phyloP scores from a whole-genome alignment of 2,797 vertebrate species.

The Ctenopoma multispine region DNA sequence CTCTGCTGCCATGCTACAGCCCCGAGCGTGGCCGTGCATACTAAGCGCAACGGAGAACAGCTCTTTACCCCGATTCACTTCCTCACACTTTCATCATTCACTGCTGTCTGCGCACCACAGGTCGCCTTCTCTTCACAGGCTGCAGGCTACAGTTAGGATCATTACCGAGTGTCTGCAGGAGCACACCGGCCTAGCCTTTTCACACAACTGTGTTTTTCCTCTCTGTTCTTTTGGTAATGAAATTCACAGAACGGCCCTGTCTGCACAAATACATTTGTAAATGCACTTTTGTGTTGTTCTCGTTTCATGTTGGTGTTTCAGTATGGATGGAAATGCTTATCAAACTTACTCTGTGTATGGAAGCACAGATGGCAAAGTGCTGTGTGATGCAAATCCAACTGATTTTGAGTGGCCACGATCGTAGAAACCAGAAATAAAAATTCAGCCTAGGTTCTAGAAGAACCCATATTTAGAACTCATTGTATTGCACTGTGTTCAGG shows the following conservation, averaged over 20 bases:
- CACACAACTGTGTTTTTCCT: conserved; percentile 11
- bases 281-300: not conserved
- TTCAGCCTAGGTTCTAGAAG: not conserved
- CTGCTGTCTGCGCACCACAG: conserved; percentile 20
- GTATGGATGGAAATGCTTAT: not conserved
- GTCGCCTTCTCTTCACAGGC: conserved; percentile 25
- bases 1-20: conserved; percentile 45
- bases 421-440: not conserved
- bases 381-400: not conserved
- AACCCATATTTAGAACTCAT: no score
- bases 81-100: conserved; percentile 43
- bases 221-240: not conserved
- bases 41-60: conserved; percentile 40
- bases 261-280: not conserved
- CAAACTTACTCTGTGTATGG: not conserved
- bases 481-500: not conserved
- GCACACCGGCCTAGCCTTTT: not conserved
- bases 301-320: not conserved
- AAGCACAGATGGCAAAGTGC: not conserved
- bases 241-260: not conserved
- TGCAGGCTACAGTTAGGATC: conserved; percentile 29
- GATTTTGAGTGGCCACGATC: not conserved
- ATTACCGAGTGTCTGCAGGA: conserved; percentile 12
- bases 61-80: conserved; percentile 20
- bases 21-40: conserved; percentile 45